Evolutionary conservation across 1,140 invertebrate species (phyloP).

Genomic region (Oryctes rhinoceros): DNA sequence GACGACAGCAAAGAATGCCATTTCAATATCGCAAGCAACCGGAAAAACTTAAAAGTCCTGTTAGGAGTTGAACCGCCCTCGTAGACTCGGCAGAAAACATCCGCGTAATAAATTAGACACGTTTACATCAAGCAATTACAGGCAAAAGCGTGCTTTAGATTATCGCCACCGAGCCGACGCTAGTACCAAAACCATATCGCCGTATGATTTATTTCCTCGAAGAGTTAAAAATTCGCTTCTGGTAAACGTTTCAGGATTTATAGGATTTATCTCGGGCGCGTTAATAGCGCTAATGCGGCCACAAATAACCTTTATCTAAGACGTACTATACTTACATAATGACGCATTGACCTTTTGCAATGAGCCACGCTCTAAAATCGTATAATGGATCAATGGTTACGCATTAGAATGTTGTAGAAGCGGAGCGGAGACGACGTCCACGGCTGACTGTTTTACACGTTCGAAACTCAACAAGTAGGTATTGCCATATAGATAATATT

Average conservation of each 20-base stretch:
- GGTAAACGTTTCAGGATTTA: constrained; percentile 10
- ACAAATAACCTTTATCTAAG: constrained; percentile 16
- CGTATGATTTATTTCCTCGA: neutral
- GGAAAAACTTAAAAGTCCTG: neutral
- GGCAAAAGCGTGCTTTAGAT: neutral
- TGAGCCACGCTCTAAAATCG: neutral
- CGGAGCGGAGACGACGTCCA: neutral
- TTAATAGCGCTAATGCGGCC: neutral
- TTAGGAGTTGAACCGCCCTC: too few relatives aligned
- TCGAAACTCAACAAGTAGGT: neutral
- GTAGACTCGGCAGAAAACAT: neutral
- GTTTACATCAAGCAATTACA: neutral
- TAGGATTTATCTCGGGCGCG: neutral
- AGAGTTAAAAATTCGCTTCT: neutral
- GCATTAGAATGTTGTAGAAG: neutral
- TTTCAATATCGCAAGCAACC: neutral
- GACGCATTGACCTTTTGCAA: neutral
- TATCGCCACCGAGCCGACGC: neutral
- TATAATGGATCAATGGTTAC: neutral
- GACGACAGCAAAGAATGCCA: too few relatives aligned
- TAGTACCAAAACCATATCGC: neutral
- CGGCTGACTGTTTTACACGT: neutral
- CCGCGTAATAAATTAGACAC: neutral
- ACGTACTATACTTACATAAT: neutral
- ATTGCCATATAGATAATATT: neutral